A percentile compares a stretch with the other conserved stretches of the same genome.
phyloP scores from a whole-genome alignment of 1,140 invertebrate species.

The Coenobita brevimanus region DNA sequence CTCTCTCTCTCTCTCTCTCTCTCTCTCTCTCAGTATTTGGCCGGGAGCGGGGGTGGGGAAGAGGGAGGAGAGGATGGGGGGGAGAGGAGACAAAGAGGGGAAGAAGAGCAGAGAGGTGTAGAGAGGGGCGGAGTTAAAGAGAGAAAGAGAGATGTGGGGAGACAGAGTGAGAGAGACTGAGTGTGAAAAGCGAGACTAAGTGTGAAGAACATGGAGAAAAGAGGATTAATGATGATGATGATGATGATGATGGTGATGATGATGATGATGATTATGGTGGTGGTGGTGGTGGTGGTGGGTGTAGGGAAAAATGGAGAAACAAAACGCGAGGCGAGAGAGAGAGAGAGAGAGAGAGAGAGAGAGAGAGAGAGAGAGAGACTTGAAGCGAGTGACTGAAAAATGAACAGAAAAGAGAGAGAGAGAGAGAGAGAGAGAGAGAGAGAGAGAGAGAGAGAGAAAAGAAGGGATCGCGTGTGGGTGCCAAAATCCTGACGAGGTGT shows the following conservation, averaged over 20 bases:
- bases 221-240: background rate
- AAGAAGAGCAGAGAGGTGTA: no score
- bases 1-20: conserved; percentile 8
- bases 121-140: no score
- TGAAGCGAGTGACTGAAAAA: background rate
- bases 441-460: background rate
- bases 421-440: background rate
- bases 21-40: background rate
- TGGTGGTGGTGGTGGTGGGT: no score
- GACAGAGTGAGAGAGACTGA: no score
- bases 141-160: no score
- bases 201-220: background rate
- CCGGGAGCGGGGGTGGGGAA: background rate
- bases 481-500: no score
- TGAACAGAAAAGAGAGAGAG: no score
- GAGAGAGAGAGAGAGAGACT: background rate
- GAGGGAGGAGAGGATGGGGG: conserved; percentile 5
- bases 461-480: no score
- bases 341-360: no score
- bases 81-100: background rate
- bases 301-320: background rate
- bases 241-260: background rate
- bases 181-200: background rate
- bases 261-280: no score
- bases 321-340: background rate